Base-by-base conservation (phyloP, 1,140 invertebrate species). In the Aphidius gifuensis region DNA sequence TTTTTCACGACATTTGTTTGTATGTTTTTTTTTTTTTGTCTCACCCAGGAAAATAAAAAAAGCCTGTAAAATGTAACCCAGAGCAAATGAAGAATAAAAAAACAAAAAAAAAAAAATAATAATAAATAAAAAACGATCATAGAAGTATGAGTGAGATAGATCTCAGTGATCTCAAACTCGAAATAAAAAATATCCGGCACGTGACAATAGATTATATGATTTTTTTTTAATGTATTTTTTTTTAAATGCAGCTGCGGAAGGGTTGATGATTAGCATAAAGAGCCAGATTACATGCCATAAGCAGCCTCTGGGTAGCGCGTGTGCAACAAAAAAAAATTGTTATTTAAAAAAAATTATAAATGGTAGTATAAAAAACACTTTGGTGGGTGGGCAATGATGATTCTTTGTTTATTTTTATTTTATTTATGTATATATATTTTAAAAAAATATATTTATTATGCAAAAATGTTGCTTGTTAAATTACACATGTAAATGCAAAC, bases 251-350 rank as follows among this genome's bases (percentile, higher is more conserved):
- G 53, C 53, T 50, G 59, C 48, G 62, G 61, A 66, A 66, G 65
- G 65, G 65, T 66, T 66, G 58, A 50, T 48, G 62, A 66, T 66
- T 66, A 66, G 65, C 65, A 66, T 66, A 66, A 66, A 66, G 58
- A 61, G 59, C 61, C 61, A 58, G 61, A 66, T 64, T 64, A 66
- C 58, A 66, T 58, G 65, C 61, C 53, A 55, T 51, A 61, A 59
- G 57, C 56, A 58, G 45, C 62, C 57, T 47, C 49, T 48, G 48
- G 58, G 40, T 57, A 44, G 38, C 48, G 48, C 51, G 48, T n/a
- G 9, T 38, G 16, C 16, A 38, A 45, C 16, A 21, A 43, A 43
- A 23, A 53, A 51, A 53, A 51, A 53, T 7, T 40, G 44, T n/a
- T 16, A 23, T 9, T 16, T 16, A 16, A 11, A 16, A 55, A 43